Evolutionary conservation across 2,888 invertebrate genomes (phyloP), one percentile per base, ranked within the genome.

Genomic region (Pelosia muscerda): DNA sequence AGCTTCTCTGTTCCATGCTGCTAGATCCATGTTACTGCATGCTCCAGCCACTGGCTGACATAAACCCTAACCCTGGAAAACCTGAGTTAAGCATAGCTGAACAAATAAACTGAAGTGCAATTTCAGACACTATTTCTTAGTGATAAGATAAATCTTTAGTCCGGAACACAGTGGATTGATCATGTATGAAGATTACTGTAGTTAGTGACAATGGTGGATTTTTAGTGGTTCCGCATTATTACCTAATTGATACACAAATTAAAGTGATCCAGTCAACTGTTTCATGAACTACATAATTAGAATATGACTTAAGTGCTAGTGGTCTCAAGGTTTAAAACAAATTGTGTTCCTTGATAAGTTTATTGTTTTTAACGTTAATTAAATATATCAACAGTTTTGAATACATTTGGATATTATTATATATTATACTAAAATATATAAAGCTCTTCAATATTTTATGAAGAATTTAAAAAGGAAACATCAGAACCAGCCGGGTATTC

Each of bases 401-500:
- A 38, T 68, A 42, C n/a, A 26, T 25, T 61, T 64, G 68, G 26
- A 53, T 57, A 59, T 68, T 60, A 64, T 55, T 42, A 49, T 31
- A 53, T 22, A 54, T 54, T 59, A 54, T 34, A 13, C 10, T 34
- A 34, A 28, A 65, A 56, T 38, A 49, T 59, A 53, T 23, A 57
- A 23, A 34, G 10, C n/a, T 25, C 9, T 56, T 31, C 22, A 28
- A 19, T 8, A 63, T 54, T 34, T 23, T 38, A 55, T 55, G 38
- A 49, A 42, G 11, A 64, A 0, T 63, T 53, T 76, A 92, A 91
- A 85, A 95, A 96, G 79, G 96, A 96, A 58, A 97, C 86, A 91
- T 97, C 96, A 22, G 95, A 88, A 56, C 95, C 95, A 56, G 95
- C 91, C 60, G 93, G 86, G 84, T 93, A 94, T 84, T 96, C 96